phyloP scores from a whole-genome alignment of 2,888 invertebrate genomes.

The Microdon myrmicae region DNA sequence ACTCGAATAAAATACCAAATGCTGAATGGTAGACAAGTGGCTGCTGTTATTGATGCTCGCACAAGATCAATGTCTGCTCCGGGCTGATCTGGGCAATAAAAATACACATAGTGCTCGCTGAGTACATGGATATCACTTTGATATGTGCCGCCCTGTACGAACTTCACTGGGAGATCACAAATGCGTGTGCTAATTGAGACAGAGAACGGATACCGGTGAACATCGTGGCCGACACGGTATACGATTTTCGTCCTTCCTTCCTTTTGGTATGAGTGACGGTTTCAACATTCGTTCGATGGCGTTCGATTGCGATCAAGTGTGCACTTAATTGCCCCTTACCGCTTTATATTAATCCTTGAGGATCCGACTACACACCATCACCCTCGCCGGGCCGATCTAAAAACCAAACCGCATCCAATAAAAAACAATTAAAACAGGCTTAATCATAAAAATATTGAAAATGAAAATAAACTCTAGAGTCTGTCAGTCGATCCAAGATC shows the following conservation, averaged over 20 bases:
- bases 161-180: constrained; percentile 44
- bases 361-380: neutral
- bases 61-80: constrained; percentile 38
- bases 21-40: constrained; percentile 24
- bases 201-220: constrained; percentile 29
- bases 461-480: constrained; percentile 14
- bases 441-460: constrained; percentile 48
- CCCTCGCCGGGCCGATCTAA: constrained; percentile 8
- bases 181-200: constrained; percentile 52
- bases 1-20: constrained; percentile 31
- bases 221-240: no score
- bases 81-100: constrained; percentile 40
- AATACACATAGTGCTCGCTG: constrained; percentile 32
- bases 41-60: constrained; percentile 36
- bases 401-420: constrained; percentile 42
- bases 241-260: no score
- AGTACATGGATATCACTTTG: constrained; percentile 14
- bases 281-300: constrained; percentile 15
- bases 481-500: constrained; percentile 50
- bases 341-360: constrained; percentile 39
- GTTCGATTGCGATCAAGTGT: constrained; percentile 35
- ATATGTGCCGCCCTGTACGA: constrained; percentile 25
- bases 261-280: no score
- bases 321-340: constrained; percentile 48
- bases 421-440: constrained; percentile 49